Evolutionary conservation across 2,113 vertebrate species (phyloP).

Genomic region (Prietella phreatophila): DNA sequence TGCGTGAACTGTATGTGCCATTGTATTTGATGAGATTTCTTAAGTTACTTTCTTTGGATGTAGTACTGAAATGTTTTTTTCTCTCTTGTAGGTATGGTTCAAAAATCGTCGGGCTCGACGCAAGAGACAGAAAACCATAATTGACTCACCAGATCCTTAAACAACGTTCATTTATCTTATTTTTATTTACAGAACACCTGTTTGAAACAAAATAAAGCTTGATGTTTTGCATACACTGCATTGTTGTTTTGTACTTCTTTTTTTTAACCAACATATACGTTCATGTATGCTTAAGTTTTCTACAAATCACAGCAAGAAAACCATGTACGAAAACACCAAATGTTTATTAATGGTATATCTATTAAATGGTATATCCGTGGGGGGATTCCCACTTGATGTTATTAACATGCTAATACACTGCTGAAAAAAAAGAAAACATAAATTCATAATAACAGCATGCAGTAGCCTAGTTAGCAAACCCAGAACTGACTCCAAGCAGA

Average conservation of each 20-base stretch:
- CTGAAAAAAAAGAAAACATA: constrained; percentile 58
- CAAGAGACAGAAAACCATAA: constrained; percentile 57
- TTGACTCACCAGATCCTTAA: constrained; percentile 36
- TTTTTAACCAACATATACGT: background rate
- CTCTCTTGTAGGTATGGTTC: constrained; percentile 70
- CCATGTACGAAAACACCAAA: constrained; percentile 67
- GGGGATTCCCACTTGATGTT: constrained; percentile 54
- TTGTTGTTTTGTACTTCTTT: background rate
- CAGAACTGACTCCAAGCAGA: constrained; percentile 52
- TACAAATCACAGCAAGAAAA: constrained; percentile 37
- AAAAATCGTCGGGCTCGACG: constrained; percentile 71
- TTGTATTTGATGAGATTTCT: background rate
- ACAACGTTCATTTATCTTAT: background rate
- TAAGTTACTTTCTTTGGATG: background rate
- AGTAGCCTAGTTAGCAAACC: constrained; percentile 51
- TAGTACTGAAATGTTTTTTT: background rate
- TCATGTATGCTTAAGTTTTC: background rate
- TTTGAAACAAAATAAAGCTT: constrained; percentile 27
- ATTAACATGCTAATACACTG: constrained; percentile 70
- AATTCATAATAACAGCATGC: constrained; percentile 66
- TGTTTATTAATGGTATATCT: constrained; percentile 69
- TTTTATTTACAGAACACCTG: background rate
- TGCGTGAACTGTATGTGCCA: background rate
- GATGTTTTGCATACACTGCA: background rate
- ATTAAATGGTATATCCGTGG: constrained; percentile 48